Evolutionary conservation across 2,113 vertebrate species (phyloP).

Genomic region (Potamarius usumacintae): DNA sequence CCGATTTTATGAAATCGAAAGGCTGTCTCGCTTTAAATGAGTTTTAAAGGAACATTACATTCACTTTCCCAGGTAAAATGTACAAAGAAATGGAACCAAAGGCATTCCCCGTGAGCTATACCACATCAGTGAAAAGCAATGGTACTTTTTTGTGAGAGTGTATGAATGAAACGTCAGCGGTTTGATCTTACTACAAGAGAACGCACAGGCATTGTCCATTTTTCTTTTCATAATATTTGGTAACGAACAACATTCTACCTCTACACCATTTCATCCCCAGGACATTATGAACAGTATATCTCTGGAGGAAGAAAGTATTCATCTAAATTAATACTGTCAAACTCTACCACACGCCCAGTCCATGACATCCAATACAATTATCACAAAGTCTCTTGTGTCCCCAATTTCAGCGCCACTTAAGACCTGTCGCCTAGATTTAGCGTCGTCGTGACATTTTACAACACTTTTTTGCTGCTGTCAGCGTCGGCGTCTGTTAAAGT

Average conservation of each 20-base stretch:
- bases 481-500: constrained; percentile 23
- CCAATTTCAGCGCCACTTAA: constrained; percentile 45
- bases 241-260: constrained; percentile 9
- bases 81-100: background rate
- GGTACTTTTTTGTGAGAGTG: background rate
- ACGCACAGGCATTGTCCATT: background rate
- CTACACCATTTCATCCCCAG: constrained; percentile 33
- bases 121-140: background rate
- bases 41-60: background rate
- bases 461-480: constrained; percentile 44
- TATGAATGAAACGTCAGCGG: background rate
- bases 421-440: constrained; percentile 45
- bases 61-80: background rate
- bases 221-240: constrained; percentile 14
- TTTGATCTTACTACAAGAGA: background rate
- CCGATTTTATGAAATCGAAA: too few relatives aligned
- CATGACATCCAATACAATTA: constrained; percentile 51
- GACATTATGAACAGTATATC: constrained; percentile 38
- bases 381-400: constrained; percentile 42
- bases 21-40: background rate
- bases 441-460: constrained; percentile 50
- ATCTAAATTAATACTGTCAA: constrained; percentile 56
- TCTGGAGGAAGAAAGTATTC: constrained; percentile 42
- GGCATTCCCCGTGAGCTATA: background rate
- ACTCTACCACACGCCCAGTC: constrained; percentile 42